phyloP scores from a whole-genome alignment of 2,888 invertebrate species.

The Cerceris ruficornis region DNA sequence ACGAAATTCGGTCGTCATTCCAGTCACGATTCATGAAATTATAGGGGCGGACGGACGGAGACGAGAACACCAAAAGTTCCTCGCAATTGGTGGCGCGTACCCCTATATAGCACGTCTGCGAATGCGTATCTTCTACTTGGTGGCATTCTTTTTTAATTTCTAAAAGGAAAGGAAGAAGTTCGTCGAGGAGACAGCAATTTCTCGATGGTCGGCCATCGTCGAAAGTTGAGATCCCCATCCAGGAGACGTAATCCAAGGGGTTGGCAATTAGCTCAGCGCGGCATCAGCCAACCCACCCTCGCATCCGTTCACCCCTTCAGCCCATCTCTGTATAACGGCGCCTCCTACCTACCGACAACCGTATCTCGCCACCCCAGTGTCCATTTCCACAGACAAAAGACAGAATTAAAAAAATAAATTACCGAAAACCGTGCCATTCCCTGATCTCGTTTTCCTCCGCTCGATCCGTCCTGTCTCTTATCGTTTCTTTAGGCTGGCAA shows the following conservation, averaged over 20 bases:
- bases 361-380: slow-evolving; percentile 52
- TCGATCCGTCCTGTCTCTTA: background rate
- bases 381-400: slow-evolving; percentile 69
- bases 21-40: slow-evolving; percentile 58
- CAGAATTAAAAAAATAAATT: slow-evolving; percentile 76
- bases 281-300: slow-evolving; percentile 62
- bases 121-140: slow-evolving; percentile 17
- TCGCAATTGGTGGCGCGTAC: slow-evolving; percentile 39
- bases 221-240: slow-evolving; percentile 69
- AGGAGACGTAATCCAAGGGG: slow-evolving; percentile 81
- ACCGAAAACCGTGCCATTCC: slow-evolving; percentile 57
- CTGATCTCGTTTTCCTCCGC: slow-evolving; percentile 8
- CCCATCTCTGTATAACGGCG: slow-evolving; percentile 32
- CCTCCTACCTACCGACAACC: slow-evolving; percentile 44
- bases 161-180: slow-evolving; percentile 40
- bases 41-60: slow-evolving; percentile 45
- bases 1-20: slow-evolving; percentile 37
- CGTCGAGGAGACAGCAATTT: slow-evolving; percentile 51
- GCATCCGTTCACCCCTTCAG: slow-evolving; percentile 56
- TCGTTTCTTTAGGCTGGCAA: background rate
- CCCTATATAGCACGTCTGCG: slow-evolving; percentile 21
- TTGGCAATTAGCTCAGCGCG: slow-evolving; percentile 75
- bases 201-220: slow-evolving; percentile 58
- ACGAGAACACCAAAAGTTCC: slow-evolving; percentile 40
- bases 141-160: slow-evolving; percentile 49